phyloP scores from a whole-genome alignment of 2,888 invertebrate genomes.

The Eulithis testata region DNA sequence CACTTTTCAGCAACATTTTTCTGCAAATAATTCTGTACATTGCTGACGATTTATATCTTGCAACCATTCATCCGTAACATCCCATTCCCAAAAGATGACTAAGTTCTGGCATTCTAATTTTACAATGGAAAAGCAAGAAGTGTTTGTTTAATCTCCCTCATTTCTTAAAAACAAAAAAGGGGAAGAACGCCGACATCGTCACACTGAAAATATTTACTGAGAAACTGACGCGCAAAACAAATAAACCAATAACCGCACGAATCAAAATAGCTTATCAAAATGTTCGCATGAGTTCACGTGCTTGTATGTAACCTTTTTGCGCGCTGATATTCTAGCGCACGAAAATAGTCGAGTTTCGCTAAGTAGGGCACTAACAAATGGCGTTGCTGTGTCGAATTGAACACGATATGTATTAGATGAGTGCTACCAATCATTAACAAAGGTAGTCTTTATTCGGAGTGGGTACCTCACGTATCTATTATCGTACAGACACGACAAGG shows the following conservation, averaged over 20 bases:
- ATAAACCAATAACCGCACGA: slow-evolving; percentile 6
- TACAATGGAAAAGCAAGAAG: too few species aligned
- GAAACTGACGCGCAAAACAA: background rate
- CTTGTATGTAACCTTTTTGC: slow-evolving; percentile 30
- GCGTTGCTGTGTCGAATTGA: slow-evolving; percentile 28
- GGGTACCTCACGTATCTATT: background rate
- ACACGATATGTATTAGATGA: slow-evolving; percentile 27
- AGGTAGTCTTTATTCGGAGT: slow-evolving; percentile 1
- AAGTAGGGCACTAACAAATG: slow-evolving; percentile 32
- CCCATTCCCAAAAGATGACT: too few species aligned
- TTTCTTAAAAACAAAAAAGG: background rate
- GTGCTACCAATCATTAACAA: slow-evolving; percentile 4
- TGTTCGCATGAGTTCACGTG: slow-evolving; percentile 19
- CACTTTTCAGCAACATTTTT: slow-evolving; percentile 11
- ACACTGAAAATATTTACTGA: too few species aligned
- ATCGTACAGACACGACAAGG: background rate
- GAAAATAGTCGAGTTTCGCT: slow-evolving; percentile 34
- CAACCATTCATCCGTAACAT: slow-evolving; percentile 3
- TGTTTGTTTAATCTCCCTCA: background rate
- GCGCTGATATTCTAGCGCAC: slow-evolving; percentile 31
- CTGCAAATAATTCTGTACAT: slow-evolving; percentile 12
- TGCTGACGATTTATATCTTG: background rate
- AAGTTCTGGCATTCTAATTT: background rate
- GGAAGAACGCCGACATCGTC: background rate
- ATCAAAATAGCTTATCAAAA: slow-evolving; percentile 19